Evolutionary conservation across 2,113 vertebrate species (phyloP), one percentile per base, ranked within the genome.

Genomic region (Echinops telfairi): DNA sequence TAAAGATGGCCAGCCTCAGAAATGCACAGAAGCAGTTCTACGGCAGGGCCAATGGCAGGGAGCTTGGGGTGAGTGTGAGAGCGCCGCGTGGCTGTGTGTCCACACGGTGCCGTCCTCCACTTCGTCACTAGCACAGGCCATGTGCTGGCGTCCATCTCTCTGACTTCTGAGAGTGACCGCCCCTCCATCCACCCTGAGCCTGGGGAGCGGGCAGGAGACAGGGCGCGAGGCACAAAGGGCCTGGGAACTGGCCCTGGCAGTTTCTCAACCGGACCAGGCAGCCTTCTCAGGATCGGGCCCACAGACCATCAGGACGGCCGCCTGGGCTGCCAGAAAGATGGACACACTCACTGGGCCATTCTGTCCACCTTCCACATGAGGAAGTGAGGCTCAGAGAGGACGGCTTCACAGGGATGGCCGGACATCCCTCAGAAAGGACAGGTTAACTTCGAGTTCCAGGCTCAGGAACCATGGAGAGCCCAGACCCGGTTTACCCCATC

Each of bases 111-210:
- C 0, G 38, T 53, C 64, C 10, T 2, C 11, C 23, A 22, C 76
- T 29, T 19, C 88, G 73, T 27, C 38, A 14, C 76, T 60, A 33
- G 47, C 17, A 14, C 38, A 84, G 40, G 47, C 0, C 3, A n/a
- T 8, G 40, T 0, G 0, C 16, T 40, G 31, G 5, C 2, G 3
- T 12, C 3, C 4, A 47, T 23, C 29, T 31, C 23, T n/a, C 33
- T 53, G 38, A 29, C 19, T 6, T 66, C 58, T 3, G 0, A 40
- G 40, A 40, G 40, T 3, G 6, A 60, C 3, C 0, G 3, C n/a
- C 23, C 58, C 29, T 38, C 70, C n/a, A 23, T 68, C 43, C 4
- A 2, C 6, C 53, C 57, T 33, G 76, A 75, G 70, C 16, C 57
- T 20, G 0, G 57, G 23, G 19, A 53, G 36, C 10, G 1, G 43